These are phyloP conservation scores for Drosophila kikkawai DNA, from an alignment of 1,140 invertebrate species.

Conservation along the genomic window DNA sequence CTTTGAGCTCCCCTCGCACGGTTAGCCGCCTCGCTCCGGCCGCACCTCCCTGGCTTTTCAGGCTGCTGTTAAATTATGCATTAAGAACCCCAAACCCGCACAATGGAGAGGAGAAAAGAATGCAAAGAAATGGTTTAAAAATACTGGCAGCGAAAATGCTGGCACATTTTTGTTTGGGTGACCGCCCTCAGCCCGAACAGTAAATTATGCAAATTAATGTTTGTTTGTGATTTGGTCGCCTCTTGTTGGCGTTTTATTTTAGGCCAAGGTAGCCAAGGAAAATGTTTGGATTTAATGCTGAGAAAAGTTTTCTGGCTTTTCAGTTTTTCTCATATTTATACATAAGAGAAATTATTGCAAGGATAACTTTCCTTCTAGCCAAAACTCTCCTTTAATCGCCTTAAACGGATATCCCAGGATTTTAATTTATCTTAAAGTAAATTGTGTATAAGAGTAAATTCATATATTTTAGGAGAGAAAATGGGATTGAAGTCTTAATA, in stretches of 20 bases:
- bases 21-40: neutral
- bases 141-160: slow-evolving; percentile 65
- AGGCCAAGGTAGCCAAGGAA: slow-evolving; percentile 24
- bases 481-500: no score
- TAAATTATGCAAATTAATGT: slow-evolving; percentile 82
- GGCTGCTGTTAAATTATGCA: slow-evolving; percentile 81
- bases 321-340: slow-evolving; percentile 2
- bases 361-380: neutral
- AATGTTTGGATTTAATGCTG: slow-evolving; percentile 22
- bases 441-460: neutral
- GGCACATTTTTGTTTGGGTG: slow-evolving; percentile 49
- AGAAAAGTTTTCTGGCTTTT: slow-evolving; percentile 11
- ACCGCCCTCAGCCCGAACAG: slow-evolving; percentile 45
- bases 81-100: slow-evolving; percentile 61
- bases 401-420: neutral
- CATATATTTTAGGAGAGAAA: neutral
- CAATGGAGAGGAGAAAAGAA: slow-evolving; percentile 50
- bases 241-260: slow-evolving; percentile 19
- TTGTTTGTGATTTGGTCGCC: slow-evolving; percentile 68
- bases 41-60: slow-evolving; percentile 27
- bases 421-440: neutral
- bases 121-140: slow-evolving; percentile 53
- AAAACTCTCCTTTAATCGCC: neutral
- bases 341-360: slow-evolving; percentile 1
- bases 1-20: slow-evolving; percentile 36